phyloP scores from a whole-genome alignment of 2,888 invertebrate species.

The Drosophila recens region DNA sequence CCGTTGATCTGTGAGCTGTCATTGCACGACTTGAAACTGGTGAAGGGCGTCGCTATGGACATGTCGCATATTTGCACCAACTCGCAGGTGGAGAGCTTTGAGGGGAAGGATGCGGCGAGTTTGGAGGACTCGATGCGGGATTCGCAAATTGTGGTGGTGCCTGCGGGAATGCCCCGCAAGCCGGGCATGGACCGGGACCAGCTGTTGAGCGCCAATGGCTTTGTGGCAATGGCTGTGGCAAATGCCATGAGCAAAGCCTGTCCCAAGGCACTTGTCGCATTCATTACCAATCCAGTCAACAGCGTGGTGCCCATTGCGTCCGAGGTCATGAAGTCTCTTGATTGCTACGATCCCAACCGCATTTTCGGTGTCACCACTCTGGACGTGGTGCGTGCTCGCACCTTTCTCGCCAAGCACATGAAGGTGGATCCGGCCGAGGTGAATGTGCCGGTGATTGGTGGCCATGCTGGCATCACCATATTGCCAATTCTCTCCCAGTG shows the following conservation, averaged over 20 bases:
- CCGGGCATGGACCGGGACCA: slow-evolving; percentile 99
- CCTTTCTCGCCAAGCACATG: slow-evolving; percentile 96
- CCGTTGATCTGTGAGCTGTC: slow-evolving; percentile 92
- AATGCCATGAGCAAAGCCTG: slow-evolving; percentile 90
- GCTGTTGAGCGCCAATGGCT: slow-evolving; percentile 97
- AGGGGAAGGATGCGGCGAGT: slow-evolving; percentile 90
- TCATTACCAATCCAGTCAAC: slow-evolving; percentile 98
- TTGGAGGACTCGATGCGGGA: slow-evolving; percentile 91
- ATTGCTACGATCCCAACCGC: slow-evolving; percentile 93
- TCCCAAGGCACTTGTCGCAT: slow-evolving; percentile 95
- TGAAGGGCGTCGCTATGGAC: slow-evolving; percentile 97
- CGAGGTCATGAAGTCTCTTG: slow-evolving; percentile 91
- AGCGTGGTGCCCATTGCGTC: slow-evolving; percentile 98
- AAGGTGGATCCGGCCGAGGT: slow-evolving; percentile 92
- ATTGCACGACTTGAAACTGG: slow-evolving; percentile 95
- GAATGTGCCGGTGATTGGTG: slow-evolving; percentile 96
- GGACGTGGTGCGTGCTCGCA: slow-evolving; percentile 95
- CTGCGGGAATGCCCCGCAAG: slow-evolving; percentile 98
- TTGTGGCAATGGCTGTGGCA: slow-evolving; percentile 94
- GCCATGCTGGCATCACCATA: slow-evolving; percentile 98
- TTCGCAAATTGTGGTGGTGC: slow-evolving; percentile 94
- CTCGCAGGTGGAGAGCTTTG: slow-evolving; percentile 89
- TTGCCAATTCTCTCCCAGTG: slow-evolving; percentile 97
- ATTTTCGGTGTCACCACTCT: slow-evolving; percentile 98
- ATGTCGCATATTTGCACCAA: slow-evolving; percentile 97